phyloP scores from a whole-genome alignment of 2,797 vertebrate genomes.

The Tapera naevia region DNA sequence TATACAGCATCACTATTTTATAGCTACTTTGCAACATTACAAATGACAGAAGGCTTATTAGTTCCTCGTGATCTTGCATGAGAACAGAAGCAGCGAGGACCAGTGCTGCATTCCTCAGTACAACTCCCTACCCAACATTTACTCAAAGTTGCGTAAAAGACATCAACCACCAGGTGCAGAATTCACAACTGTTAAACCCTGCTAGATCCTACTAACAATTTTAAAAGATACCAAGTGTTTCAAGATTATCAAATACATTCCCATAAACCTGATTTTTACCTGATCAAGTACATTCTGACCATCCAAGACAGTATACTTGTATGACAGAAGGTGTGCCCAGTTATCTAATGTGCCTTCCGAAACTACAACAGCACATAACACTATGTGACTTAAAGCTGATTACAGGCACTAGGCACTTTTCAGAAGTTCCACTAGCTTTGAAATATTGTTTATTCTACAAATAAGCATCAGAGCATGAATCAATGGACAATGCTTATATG shows the following conservation, averaged over 20 bases:
- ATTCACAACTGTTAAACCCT: not conserved
- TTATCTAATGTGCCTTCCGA: not conserved
- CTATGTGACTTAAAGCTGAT: not conserved
- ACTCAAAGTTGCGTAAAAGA: not conserved
- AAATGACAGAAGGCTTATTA: not conserved
- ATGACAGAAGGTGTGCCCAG: not conserved
- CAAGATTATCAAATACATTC: not conserved
- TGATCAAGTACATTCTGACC: not conserved
- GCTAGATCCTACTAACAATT: not conserved
- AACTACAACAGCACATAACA: not conserved
- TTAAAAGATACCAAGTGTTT: not conserved
- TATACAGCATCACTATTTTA: not conserved
- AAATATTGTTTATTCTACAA: not conserved
- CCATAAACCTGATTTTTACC: not conserved
- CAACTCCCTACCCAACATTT: not conserved
- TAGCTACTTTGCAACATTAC: not conserved
- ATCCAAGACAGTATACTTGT: not conserved
- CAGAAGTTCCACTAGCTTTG: not conserved
- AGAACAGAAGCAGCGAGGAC: not conserved
- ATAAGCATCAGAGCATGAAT: not conserved
- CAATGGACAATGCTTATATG: not conserved
- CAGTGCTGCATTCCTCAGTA: not conserved
- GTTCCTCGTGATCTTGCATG: not conserved
- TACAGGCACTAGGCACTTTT: not conserved
- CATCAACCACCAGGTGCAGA: not conserved